phyloP scores from a whole-genome alignment of 2,888 invertebrate genomes.

The Gymnocheta viridis region DNA sequence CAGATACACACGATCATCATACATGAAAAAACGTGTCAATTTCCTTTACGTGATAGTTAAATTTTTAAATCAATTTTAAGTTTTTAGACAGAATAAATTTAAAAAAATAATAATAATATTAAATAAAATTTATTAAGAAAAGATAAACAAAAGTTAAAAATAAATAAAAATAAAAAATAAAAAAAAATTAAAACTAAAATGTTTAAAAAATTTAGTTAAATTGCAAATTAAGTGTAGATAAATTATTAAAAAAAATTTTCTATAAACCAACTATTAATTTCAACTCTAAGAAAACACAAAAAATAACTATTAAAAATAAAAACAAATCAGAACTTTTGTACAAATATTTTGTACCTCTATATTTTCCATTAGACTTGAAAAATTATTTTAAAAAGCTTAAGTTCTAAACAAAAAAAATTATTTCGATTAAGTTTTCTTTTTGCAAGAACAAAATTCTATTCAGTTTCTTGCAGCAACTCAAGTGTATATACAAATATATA shows the following conservation, averaged over 20 bases:
- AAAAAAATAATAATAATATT: slow-evolving; percentile 12
- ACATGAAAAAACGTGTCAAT: slow-evolving; percentile 85
- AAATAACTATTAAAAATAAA: background rate
- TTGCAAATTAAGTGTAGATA: slow-evolving; percentile 37
- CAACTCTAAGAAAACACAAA: background rate
- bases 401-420: background rate
- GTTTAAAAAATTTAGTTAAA: slow-evolving; percentile 34
- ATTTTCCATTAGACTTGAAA: slow-evolving; percentile 28
- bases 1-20: slow-evolving; percentile 90
- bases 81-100: slow-evolving; percentile 37
- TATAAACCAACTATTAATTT: slow-evolving; percentile 10
- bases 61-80: slow-evolving; percentile 75
- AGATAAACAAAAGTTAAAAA: slow-evolving; percentile 14
- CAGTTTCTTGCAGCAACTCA: background rate
- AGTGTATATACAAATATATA: background rate
- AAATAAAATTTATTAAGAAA: background rate
- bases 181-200: slow-evolving; percentile 1
- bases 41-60: slow-evolving; percentile 82
- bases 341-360: slow-evolving; percentile 67
- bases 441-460: background rate
- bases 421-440: background rate
- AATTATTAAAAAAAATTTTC: slow-evolving; percentile 24
- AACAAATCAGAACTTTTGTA: slow-evolving; percentile 57
- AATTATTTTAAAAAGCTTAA: background rate
- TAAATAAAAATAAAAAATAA: slow-evolving; percentile 4